These are phyloP conservation scores for Venustaconcha ellipsiformis DNA, from an alignment of 1,140 invertebrate species.

Conservation along the genomic window DNA sequence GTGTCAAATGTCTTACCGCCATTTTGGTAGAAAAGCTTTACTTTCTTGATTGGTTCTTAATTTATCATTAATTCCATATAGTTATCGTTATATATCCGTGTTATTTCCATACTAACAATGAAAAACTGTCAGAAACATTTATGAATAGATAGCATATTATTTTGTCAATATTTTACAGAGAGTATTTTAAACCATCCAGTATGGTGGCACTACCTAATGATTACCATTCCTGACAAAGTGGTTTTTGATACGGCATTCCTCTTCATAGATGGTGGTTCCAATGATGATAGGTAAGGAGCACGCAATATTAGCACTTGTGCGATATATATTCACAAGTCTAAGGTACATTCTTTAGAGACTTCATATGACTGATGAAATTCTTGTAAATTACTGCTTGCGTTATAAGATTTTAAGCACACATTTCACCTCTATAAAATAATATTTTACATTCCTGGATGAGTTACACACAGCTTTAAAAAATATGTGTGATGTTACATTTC, in stretches of 20 bases:
- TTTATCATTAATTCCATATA: too few relatives aligned
- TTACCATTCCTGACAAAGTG: conserved; percentile 55
- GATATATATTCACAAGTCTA: neutral
- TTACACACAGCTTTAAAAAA: too few relatives aligned
- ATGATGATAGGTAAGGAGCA: conserved; percentile 36
- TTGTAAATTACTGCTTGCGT: neutral
- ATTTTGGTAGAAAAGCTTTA: too few relatives aligned
- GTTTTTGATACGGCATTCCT: conserved; percentile 42
- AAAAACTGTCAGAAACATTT: neutral
- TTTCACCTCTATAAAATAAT: neutral
- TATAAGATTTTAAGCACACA: neutral
- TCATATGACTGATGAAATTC: neutral
- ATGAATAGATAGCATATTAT: neutral
- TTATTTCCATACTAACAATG: neutral
- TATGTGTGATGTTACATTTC: too few relatives aligned
- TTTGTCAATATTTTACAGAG: conserved; percentile 15
- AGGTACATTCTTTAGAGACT: neutral
- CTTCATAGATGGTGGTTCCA: conserved; percentile 59
- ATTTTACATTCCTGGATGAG: too few relatives aligned
- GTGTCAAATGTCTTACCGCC: too few relatives aligned
- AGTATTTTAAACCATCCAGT: conserved; percentile 46
- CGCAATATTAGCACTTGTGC: neutral
- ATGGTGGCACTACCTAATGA: conserved; percentile 62
- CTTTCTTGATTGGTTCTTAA: too few relatives aligned
- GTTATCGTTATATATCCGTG: too few relatives aligned